Evolutionary conservation across 2,797 vertebrate genomes (phyloP).

Genomic region (Galaxias olidus): DNA sequence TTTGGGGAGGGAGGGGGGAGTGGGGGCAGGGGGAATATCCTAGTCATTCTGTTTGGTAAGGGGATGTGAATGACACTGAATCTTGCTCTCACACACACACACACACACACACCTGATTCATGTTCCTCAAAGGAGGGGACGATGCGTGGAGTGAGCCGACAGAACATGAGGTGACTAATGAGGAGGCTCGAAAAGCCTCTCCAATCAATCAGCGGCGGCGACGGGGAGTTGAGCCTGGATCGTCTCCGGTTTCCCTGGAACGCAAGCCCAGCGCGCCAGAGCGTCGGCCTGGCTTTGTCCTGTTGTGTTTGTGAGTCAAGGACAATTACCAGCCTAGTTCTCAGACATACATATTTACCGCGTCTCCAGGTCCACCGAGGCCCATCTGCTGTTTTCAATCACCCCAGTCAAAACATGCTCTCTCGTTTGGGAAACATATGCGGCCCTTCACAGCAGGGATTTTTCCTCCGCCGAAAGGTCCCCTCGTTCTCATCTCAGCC

Average conservation of each 20-base stretch:
- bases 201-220: constrained; percentile 9
- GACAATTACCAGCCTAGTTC: constrained; percentile 16
- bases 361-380: constrained; percentile 43
- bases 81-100: background rate
- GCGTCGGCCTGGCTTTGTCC: constrained; percentile 14
- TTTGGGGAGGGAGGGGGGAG: constrained; percentile 29
- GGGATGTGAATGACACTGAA: background rate
- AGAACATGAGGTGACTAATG: constrained; percentile 39
- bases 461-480: constrained; percentile 40
- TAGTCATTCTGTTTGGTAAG: constrained; percentile 36
- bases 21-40: background rate
- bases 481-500: constrained; percentile 39
- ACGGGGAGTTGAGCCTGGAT: background rate
- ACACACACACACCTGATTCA: constrained; percentile 51
- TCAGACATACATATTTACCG: constrained; percentile 48
- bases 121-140: constrained; percentile 27
- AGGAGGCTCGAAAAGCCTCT: constrained; percentile 32
- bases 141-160: constrained; percentile 33
- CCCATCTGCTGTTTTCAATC: constrained; percentile 61
- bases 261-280: background rate
- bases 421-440: constrained; percentile 51
- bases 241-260: constrained; percentile 23
- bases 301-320: constrained; percentile 60
- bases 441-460: constrained; percentile 38
- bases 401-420: constrained; percentile 61